These are phyloP conservation scores for Panulirus ornatus DNA, from an alignment of 1,140 invertebrate genomes.

Conservation along the genomic window DNA sequence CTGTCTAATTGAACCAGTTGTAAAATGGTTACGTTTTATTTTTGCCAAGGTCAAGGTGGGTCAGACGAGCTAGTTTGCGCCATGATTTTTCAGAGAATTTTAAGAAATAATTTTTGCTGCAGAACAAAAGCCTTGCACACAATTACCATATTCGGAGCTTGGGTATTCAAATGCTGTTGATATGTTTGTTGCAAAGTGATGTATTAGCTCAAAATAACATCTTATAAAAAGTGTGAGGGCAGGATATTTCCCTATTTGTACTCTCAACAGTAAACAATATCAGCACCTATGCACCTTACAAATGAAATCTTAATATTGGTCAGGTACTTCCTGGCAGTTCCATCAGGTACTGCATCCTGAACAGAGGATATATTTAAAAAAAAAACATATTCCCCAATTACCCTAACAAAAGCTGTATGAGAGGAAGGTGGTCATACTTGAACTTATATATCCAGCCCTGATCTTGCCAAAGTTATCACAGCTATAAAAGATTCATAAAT, in stretches of 20 bases:
- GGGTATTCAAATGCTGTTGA: background rate
- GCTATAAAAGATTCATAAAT: too few species aligned
- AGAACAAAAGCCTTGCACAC: background rate
- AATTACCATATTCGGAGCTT: background rate
- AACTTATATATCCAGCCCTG: too few species aligned
- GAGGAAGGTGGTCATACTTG: background rate
- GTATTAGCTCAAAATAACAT: background rate
- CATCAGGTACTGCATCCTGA: background rate
- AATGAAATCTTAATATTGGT: background rate
- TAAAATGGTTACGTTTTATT: background rate
- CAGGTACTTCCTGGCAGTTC: background rate
- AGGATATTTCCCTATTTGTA: background rate
- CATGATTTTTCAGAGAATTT: background rate
- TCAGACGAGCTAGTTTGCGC: background rate
- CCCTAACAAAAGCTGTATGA: background rate
- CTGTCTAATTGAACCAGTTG: background rate
- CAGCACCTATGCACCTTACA: background rate
- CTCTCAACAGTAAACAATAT: background rate
- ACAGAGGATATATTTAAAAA: background rate
- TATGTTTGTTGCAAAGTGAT: background rate
- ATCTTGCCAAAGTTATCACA: too few species aligned
- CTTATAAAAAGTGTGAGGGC: background rate
- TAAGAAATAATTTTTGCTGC: background rate
- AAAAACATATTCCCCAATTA: background rate
- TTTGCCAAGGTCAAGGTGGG: background rate